Evolutionary conservation across 2,113 vertebrate species (phyloP).

Genomic region (Orientallactaga bullata): DNA sequence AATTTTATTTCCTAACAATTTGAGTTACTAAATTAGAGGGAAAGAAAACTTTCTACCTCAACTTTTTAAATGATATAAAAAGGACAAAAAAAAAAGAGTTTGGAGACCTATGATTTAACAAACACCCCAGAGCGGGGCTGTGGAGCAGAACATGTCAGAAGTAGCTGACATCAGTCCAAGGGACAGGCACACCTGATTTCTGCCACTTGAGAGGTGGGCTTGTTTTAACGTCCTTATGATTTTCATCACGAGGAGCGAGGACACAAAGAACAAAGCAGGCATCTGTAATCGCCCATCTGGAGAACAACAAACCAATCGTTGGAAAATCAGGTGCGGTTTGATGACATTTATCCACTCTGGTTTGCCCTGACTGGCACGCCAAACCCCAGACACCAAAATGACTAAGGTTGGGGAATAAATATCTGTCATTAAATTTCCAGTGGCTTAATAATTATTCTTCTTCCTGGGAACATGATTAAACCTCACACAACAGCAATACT

Average conservation of each 20-base stretch:
- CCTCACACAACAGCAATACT: conserved; percentile 83
- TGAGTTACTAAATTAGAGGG: conserved; percentile 20
- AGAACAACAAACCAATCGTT: conserved; percentile 75
- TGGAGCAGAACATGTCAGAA: neutral
- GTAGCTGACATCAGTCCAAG: neutral
- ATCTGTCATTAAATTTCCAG: conserved; percentile 86
- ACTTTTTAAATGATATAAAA: neutral
- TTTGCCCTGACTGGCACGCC: conserved; percentile 81
- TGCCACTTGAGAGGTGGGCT: neutral
- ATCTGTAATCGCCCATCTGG: conserved; percentile 70
- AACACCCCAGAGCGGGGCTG: neutral
- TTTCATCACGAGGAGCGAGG: conserved; percentile 43
- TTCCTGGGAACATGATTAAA: conserved; percentile 87
- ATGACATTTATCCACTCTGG: conserved; percentile 73
- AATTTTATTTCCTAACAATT: neutral
- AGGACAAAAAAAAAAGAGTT: neutral
- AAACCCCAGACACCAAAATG: conserved; percentile 85
- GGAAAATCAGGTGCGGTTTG: conserved; percentile 80
- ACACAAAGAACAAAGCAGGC: conserved; percentile 67
- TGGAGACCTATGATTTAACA: neutral
- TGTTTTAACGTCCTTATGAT: conserved; percentile 5
- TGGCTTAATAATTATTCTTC: conserved; percentile 87
- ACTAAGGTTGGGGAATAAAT: conserved; percentile 82
- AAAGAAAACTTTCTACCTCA: neutral
- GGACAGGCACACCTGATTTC: neutral